Percentiles rank a stretch among this genome's conserved stretches.
Evolutionary conservation across 2,113 vertebrate species (phyloP).

Genomic region (Monopterus albus): DNA sequence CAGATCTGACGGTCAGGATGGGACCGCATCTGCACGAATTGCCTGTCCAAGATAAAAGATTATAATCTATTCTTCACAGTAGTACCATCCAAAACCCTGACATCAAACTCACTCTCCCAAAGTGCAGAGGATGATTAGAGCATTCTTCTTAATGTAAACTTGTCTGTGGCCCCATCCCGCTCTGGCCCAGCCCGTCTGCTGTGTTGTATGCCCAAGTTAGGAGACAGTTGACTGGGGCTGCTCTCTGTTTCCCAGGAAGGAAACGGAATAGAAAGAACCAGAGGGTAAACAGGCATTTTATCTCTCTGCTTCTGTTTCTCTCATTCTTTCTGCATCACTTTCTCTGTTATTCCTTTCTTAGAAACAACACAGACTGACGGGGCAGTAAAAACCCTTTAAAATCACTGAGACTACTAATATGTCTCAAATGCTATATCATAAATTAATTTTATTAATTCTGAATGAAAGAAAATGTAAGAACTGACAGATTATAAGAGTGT

Average conservation of each 20-base stretch:
- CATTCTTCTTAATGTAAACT: slow-evolving; percentile 80
- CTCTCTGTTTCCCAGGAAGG: slow-evolving; percentile 63
- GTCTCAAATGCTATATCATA: background rate
- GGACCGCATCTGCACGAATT: slow-evolving; percentile 20
- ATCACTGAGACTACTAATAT: background rate
- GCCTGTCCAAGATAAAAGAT: slow-evolving; percentile 45
- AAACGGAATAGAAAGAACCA: slow-evolving; percentile 16
- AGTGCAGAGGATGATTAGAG: slow-evolving; percentile 48
- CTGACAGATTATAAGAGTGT: background rate
- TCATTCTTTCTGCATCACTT: slow-evolving; percentile 7
- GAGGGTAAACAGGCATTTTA: slow-evolving; percentile 39
- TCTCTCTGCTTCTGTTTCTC: slow-evolving; percentile 29
- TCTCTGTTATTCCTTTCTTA: background rate
- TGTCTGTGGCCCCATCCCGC: slow-evolving; percentile 38
- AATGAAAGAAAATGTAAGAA: background rate
- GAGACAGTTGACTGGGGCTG: slow-evolving; percentile 81
- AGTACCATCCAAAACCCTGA: slow-evolving; percentile 50
- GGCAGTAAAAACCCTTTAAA: background rate
- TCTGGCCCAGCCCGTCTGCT: slow-evolving; percentile 64
- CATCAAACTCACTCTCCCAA: slow-evolving; percentile 42
- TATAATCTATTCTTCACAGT: slow-evolving; percentile 25
- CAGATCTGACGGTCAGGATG: slow-evolving; percentile 3
- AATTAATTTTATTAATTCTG: background rate
- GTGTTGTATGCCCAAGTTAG: slow-evolving; percentile 87
- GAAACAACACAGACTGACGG: background rate